Base-by-base conservation (phyloP, 2,888 invertebrate species). In the Plutella xylostella region DNA sequence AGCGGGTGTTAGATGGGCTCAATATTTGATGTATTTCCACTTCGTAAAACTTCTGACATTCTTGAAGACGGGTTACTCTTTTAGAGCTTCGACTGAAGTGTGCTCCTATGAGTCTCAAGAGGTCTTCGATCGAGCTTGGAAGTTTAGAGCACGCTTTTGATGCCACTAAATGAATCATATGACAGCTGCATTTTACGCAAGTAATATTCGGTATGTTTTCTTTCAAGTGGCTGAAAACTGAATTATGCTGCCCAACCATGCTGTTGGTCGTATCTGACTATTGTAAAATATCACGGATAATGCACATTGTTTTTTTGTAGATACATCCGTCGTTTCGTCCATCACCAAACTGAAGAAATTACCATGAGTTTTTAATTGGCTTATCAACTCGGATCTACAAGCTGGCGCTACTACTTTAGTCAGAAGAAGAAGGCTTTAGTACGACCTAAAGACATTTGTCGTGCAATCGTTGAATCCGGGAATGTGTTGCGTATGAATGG, bases 191-290 rank as follows among this genome's bases (percentile, higher is more conserved):
- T 48, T 60, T 63, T 19, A 47, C 42, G 31, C 63, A 44, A 28
- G 50, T 45, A 18, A 65, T 55, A n/a, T 55, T 55, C 15, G 58
- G 59, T 45, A 48, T 51, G 18, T 40, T 18, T 41, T 48, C 42
- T 45, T 43, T 51, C 19, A 63, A 49, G 39, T 53, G 48, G 21
- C 46, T 47, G 3, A 51, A 50, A 5, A 64, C 58, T 4, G 58
- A 61, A 43, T 63, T 57, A 18, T 53, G 46, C 31, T 22, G 20
- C 2, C 60, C 60, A 46, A 63, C 49, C 60, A 62, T 63, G 3
- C 49, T 48, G 45, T 60, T 61, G 41, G 56, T 57, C 0, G 57
- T 58, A 61, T 15, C 63, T 61, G 15, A 64, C 51, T 6, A 63
- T 48, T 33, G 14, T 52, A 31, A 31, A 18, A n/a, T 37, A n/a